Conservation (phyloP, 2,113 vertebrate species). For the Pachypanchax playfairii region DNA sequence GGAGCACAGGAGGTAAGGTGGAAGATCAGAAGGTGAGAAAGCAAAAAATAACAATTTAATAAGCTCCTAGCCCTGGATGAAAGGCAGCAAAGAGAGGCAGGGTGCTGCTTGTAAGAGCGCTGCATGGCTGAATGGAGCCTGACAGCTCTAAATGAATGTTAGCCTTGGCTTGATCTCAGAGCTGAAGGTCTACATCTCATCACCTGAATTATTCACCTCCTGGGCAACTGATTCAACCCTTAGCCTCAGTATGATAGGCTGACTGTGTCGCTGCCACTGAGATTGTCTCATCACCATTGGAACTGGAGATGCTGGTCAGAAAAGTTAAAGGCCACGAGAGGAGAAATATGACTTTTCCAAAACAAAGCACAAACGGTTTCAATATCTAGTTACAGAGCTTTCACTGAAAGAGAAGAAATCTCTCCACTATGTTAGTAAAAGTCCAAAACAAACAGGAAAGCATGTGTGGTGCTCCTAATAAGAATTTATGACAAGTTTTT, state of each 20-base stretch:
- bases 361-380: slow-evolving; percentile 6
- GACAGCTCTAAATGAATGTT: slow-evolving; percentile 72
- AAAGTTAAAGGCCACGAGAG: slow-evolving; percentile 21
- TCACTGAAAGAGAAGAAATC: slow-evolving; percentile 5
- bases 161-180: slow-evolving; percentile 60
- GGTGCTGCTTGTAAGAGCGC: slow-evolving; percentile 40
- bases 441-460: background rate
- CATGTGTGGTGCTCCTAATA: too few relatives aligned
- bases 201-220: slow-evolving; percentile 72
- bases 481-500: too few relatives aligned
- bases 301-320: slow-evolving; percentile 14
- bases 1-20: slow-evolving; percentile 4
- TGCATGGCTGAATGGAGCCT: slow-evolving; percentile 49
- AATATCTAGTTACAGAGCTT: slow-evolving; percentile 7
- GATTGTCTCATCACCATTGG: slow-evolving; percentile 26
- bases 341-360: slow-evolving; percentile 27
- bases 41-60: slow-evolving; percentile 49
- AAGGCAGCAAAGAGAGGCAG: slow-evolving; percentile 18
- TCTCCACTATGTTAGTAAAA: background rate
- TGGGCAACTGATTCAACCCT: slow-evolving; percentile 38
- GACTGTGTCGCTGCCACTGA: slow-evolving; percentile 19
- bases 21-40: slow-evolving; percentile 52
- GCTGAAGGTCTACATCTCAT: slow-evolving; percentile 72
- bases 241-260: slow-evolving; percentile 25
- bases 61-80: slow-evolving; percentile 38